phyloP scores from a whole-genome alignment of 1,140 invertebrate genomes.

The Zaprionus camerounensis region DNA sequence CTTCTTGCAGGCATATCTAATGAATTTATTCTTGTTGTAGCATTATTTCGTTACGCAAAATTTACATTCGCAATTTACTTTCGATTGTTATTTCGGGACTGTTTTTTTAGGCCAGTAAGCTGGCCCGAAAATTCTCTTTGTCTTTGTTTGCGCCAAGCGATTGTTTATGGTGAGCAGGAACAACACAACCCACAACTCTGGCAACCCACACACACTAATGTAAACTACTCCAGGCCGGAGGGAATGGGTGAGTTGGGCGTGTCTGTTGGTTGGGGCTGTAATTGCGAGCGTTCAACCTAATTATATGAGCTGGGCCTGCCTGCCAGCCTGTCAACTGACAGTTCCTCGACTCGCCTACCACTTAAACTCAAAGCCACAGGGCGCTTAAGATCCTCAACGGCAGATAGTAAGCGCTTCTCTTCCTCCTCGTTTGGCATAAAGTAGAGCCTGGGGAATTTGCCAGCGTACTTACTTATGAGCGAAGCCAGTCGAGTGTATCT shows the following conservation, averaged over 20 bases:
- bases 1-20: background rate
- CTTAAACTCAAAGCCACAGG: conserved; percentile 12
- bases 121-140: background rate
- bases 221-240: background rate
- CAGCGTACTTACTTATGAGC: conserved; percentile 29
- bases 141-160: conserved; percentile 34
- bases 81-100: conserved; percentile 34
- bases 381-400: conserved; percentile 33
- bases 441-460: conserved; percentile 56
- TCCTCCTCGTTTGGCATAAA: conserved; percentile 42
- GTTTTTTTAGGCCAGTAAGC: conserved; percentile 32
- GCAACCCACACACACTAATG: conserved; percentile 22
- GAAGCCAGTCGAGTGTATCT: conserved; percentile 44
- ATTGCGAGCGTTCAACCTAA: conserved; percentile 60
- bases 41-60: conserved; percentile 22
- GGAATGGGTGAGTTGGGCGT: background rate
- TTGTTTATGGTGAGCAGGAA: conserved; percentile 29
- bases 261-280: conserved; percentile 8
- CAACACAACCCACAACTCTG: conserved; percentile 11
- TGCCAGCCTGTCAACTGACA: background rate
- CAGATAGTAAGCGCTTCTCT: conserved; percentile 22
- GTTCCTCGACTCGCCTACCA: conserved; percentile 7
- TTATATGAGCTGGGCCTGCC: conserved; percentile 39
- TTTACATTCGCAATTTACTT: conserved; percentile 32
- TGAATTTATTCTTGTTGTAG: conserved; percentile 1